A percentile compares a stretch with the other conserved stretches of the same genome.
Evolutionary conservation across 2,888 invertebrate species (phyloP).

Genomic region (Antitype chi): DNA sequence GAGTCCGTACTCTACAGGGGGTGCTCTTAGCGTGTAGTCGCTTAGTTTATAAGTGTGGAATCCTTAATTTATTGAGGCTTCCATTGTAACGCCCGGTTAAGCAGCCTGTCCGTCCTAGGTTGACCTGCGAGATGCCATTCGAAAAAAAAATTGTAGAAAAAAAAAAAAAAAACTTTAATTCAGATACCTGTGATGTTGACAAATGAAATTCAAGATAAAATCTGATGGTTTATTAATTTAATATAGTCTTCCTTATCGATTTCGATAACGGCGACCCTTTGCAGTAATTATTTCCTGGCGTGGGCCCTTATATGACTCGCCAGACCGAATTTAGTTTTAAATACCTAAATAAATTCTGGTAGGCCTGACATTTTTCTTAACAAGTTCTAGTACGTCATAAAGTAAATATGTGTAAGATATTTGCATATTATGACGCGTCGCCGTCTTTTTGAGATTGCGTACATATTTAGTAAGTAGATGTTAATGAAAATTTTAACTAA

Average conservation of each 20-base stretch:
- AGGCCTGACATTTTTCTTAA: constrained; percentile 13
- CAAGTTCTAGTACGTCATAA: constrained; percentile 24
- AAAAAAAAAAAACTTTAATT: too few species aligned
- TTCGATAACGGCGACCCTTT: too few species aligned
- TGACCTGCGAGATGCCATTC: too few species aligned
- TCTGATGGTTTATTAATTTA: too few species aligned
- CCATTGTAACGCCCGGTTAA: too few species aligned
- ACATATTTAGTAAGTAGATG: constrained; percentile 13
- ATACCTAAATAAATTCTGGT: too few species aligned
- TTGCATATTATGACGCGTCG: constrained; percentile 23
- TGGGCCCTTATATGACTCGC: too few species aligned
- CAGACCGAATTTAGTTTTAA: too few species aligned
- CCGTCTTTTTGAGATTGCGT: constrained; percentile 12
- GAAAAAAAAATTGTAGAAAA: not conserved
- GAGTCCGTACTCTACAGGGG: not conserved
- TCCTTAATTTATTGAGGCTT: not conserved
- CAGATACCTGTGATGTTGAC: not conserved
- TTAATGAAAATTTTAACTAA: not conserved
- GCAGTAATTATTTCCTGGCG: too few species aligned
- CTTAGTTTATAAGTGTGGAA: not conserved
- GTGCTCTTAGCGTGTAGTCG: too few species aligned
- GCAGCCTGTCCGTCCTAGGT: not conserved
- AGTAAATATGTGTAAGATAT: constrained; percentile 32
- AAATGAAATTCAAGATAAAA: constrained; percentile 4
- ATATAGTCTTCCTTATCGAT: too few species aligned